Conservation (phyloP, 2,888 invertebrate genomes). For the Plagiodera versicolora region DNA sequence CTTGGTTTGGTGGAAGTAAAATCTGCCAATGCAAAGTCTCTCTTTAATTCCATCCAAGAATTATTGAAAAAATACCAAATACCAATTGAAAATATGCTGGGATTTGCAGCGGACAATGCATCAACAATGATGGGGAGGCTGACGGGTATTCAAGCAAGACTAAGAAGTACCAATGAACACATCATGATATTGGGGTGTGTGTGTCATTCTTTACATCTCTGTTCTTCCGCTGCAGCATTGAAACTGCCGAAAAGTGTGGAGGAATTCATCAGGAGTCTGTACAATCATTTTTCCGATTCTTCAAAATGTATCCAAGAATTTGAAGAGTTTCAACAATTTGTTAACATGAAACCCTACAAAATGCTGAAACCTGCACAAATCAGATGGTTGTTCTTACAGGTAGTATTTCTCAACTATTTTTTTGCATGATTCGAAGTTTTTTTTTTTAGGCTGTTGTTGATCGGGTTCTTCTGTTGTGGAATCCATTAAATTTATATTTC, state of each 20-base stretch:
- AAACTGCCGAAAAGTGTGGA: conserved; percentile 20
- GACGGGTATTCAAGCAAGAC: conserved; percentile 14
- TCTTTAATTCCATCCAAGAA: not conserved
- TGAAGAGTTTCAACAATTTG: conserved; percentile 17
- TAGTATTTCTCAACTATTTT: no score
- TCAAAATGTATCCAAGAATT: conserved; percentile 11
- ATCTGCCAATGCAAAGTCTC: not conserved
- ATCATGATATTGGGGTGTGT: conserved; percentile 21
- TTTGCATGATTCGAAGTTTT: no score
- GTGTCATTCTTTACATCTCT: conserved; percentile 24
- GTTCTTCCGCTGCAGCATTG: conserved; percentile 19
- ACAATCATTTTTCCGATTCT: conserved; percentile 18
- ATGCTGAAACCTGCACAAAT: conserved; percentile 16
- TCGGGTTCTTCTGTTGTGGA: conserved; percentile 16
- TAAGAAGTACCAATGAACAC: conserved; percentile 7
- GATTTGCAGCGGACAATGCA: conserved; percentile 25
- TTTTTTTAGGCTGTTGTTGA: not conserved
- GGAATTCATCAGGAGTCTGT: conserved; percentile 18
- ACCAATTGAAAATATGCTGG: conserved; percentile 1
- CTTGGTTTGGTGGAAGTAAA: conserved; percentile 5
- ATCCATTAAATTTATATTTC: conserved; percentile 7
- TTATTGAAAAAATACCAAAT: not conserved
- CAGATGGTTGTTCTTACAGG: conserved; percentile 15
- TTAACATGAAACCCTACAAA: conserved; percentile 18
- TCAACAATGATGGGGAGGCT: conserved; percentile 19